Evolutionary conservation across 2,113 vertebrate species (phyloP), one percentile per base, ranked within the genome.

Genomic region (Leucosticte australis): DNA sequence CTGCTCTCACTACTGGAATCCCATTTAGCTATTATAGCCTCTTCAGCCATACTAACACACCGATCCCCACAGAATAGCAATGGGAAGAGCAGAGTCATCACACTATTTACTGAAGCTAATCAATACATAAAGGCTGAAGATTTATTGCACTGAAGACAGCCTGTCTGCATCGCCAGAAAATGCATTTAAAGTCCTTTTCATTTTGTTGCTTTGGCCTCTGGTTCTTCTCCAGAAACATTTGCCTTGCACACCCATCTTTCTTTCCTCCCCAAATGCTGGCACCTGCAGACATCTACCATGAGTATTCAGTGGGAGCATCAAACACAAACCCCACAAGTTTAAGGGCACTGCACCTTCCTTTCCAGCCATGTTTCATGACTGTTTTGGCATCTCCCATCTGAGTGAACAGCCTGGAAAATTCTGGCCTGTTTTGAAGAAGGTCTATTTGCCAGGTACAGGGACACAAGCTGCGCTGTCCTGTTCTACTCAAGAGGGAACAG

Each of bases 61-160:
- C 1, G 0, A 79, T 75, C 86, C 90, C 88, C 10, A 31, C 53
- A 22, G 90, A 92, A 95, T 2, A 80, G 64, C 68, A 50, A 90
- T 3, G 69, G 87, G 94, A 86, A 73, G 75, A 92, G 80, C 90
- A 89, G 71, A 80, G 90, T 62, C 71, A 91, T 91, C 83, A 26
- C 31, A 55, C 57, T 79, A n/a, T 86, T 96, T 93, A 64, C 77
- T 67, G 90, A 88, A 87, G 78, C 59, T 57, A 89, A 97, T 96
- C 95, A 94, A 96, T 97, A 96, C 18, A 17, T 60, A 90, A 75
- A 94, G 90, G 67, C 86, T 87, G 78, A 90, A 94, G 90, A 96
- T 83, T 69, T 92, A 94, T 23, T 78, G 90, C 92, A 91, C 60
- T 42, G 78, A 57, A 92, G 82, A 85, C 71, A 87, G 65, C 28